Evolutionary conservation across 2,888 invertebrate genomes (phyloP).

Genomic region (Cantharis nigra): DNA sequence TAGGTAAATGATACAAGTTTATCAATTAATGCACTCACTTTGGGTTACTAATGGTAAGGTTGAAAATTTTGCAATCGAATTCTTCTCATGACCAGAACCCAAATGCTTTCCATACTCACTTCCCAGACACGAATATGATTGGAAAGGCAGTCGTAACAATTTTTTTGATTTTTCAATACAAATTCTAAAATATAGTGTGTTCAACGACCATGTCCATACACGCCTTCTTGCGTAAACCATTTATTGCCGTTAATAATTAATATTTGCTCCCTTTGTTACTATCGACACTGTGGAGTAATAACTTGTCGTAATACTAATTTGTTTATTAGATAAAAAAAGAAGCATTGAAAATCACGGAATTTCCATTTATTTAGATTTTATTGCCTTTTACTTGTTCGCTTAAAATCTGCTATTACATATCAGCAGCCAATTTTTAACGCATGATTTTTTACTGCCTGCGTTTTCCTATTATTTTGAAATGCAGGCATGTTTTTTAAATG

Average conservation of each 20-base stretch:
- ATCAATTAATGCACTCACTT: not conserved
- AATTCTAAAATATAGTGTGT: constrained; percentile 24
- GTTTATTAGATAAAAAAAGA: not conserved
- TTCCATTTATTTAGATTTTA: not conserved
- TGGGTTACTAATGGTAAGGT: not conserved
- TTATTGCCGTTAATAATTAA: constrained; percentile 3
- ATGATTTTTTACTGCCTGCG: not conserved
- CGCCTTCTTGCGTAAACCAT: constrained; percentile 24
- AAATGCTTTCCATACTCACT: not conserved
- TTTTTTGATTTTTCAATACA: constrained; percentile 11
- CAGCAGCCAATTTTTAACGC: not conserved
- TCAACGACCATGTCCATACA: constrained; percentile 29
- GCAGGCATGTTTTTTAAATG: constrained; percentile 9
- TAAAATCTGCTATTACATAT: no score
- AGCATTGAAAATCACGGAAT: not conserved
- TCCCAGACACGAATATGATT: not conserved
- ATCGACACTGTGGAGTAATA: not conserved
- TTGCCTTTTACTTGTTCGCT: not conserved
- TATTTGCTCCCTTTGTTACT: constrained; percentile 19
- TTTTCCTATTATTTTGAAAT: constrained; percentile 8
- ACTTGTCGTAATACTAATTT: not conserved
- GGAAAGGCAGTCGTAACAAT: constrained; percentile 21
- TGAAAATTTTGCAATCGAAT: not conserved
- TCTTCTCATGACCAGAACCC: not conserved
- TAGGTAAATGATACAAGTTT: not conserved